phyloP scores from a whole-genome alignment of 2,113 vertebrate genomes.

The cat (Felis catus) region DNA sequence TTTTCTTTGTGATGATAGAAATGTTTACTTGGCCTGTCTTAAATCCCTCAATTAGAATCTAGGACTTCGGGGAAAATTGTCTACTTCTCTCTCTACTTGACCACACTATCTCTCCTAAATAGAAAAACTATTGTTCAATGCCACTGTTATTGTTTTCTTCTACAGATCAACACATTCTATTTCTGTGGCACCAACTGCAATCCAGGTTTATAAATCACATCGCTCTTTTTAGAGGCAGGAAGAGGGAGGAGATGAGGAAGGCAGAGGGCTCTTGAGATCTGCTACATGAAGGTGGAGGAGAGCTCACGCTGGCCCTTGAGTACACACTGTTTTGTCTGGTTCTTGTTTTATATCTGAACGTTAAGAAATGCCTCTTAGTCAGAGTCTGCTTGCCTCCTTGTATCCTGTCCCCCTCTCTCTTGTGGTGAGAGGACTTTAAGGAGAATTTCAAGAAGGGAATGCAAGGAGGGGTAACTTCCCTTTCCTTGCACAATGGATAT shows the following conservation, averaged over 20 bases:
- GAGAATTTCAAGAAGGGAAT: not conserved
- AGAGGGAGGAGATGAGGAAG: not conserved
- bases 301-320: not conserved
- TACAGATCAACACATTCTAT: not conserved
- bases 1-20: not conserved
- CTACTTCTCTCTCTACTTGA: not conserved
- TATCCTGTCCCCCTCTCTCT: not conserved
- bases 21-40: not conserved
- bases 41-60: not conserved
- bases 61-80: not conserved
- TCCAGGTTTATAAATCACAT: not conserved
- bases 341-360: not conserved
- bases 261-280: not conserved
- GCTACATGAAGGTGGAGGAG: not conserved
- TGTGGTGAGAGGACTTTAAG: not conserved
- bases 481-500: not conserved
- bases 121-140: not conserved
- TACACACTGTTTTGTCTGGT: not conserved
- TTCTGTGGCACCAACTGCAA: not conserved
- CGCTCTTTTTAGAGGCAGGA: not conserved
- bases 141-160: not conserved
- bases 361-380: conserved; percentile 22
- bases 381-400: not conserved
- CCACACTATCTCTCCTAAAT: not conserved
- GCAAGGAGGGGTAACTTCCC: not conserved